Evolutionary conservation across 2,113 vertebrate species (phyloP).

Genomic region (Myotis brandtii): DNA sequence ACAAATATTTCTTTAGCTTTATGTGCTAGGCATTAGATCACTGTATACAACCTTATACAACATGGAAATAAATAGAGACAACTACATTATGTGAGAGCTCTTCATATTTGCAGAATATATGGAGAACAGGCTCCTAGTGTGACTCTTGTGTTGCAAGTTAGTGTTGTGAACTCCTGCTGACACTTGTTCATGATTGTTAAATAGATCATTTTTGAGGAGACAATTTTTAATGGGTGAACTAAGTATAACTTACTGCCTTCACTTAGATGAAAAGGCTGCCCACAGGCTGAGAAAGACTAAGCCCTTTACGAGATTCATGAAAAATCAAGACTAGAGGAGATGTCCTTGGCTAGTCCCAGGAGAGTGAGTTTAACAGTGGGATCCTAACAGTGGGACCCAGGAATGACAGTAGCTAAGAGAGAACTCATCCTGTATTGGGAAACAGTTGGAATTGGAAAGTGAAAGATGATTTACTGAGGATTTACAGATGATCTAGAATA

Average conservation of each 20-base stretch:
- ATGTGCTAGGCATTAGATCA: background rate
- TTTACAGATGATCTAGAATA: background rate
- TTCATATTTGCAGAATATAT: background rate
- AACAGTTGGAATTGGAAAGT: background rate
- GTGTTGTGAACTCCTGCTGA: background rate
- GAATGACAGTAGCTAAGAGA: background rate
- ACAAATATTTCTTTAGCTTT: constrained; percentile 6
- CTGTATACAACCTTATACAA: background rate
- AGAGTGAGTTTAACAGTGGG: no score
- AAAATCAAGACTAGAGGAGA: background rate
- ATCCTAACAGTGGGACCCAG: no score
- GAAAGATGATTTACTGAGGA: background rate
- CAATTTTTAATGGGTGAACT: background rate
- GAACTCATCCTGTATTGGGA: background rate
- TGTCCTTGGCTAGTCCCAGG: background rate
- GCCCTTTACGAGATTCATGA: background rate
- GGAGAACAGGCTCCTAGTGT: no score
- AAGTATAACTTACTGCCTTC: background rate
- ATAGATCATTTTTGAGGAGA: background rate
- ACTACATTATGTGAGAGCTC: background rate
- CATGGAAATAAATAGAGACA: background rate
- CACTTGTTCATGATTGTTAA: background rate
- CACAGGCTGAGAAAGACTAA: background rate
- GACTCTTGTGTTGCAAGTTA: background rate
- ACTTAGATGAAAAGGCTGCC: background rate